Evolutionary conservation across 2,113 vertebrate genomes (phyloP), one percentile per base, ranked within the genome.

Genomic region (Zosterops hypoxanthus): DNA sequence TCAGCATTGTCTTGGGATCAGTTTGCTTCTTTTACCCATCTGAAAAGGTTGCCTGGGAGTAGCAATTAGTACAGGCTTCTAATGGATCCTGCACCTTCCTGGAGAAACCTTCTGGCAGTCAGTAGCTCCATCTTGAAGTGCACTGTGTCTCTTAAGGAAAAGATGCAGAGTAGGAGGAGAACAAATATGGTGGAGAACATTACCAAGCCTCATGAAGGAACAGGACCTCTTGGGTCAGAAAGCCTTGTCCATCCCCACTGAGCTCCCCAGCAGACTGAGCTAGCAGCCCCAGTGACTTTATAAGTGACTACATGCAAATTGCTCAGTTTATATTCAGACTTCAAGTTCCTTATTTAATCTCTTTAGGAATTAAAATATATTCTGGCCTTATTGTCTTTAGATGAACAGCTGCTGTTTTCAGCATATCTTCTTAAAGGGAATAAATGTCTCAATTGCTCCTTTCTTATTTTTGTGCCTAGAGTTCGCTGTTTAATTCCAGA

Each of bases 401-500:
- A 88, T 31, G 79, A 91, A 68, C 71, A 90, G 44, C 49, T 88
- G 36, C 86, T 94, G 52, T 79, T 61, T 84, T 92, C 47, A 80
- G 65, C 91, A 42, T 86, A 90, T 75, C 15, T 94, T 36, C 81
- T 65, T 82, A 49, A 92, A 93, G 8, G 50, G 61, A 86, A 83
- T 83, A 77, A 82, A 78, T 63, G 11, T 72, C 34, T 73, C 42
- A 90, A 70, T 81, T 77, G 20, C 55, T 77, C 33, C 36, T 71
- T 53, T 88, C 59, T 84, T 83, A 72, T 84, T 86, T 88, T 63
- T 47, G 7, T 46, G 70, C 65, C 52, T 70, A 59, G 46, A 78
- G 53, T 72, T 92, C 84, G 55, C 55, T 36, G 6, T 68, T 88
- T 86, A 93, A 96, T 95, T 92, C 79, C 87, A 75, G 57, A 72